Evolutionary conservation across 2,888 invertebrate species (phyloP), one percentile per base, ranked within the genome.

Genomic region (Drosophila lacicola): DNA sequence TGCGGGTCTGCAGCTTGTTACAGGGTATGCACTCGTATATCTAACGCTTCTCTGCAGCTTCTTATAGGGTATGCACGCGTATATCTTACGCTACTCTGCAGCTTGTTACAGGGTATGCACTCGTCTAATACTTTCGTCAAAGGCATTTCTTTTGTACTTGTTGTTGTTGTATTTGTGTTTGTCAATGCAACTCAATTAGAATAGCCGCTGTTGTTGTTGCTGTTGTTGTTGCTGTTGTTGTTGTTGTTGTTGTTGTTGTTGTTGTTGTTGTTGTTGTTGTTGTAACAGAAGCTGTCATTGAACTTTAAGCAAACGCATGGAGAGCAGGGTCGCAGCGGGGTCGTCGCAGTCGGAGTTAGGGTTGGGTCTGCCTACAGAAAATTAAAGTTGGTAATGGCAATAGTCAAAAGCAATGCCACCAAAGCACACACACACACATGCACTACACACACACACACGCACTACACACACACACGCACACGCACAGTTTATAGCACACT

Each of bases 261-360:
- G 36, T 33, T 56, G 29, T 36, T 64, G 50, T 14, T 41, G 57
- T 36, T 53, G 37, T 46, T 66, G 58, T 33, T 41, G 61, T 56
- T 33, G 67, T 70, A n/a, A 33, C 14, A 49, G 60, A 70, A 53
- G 67, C 83, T 82, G 82, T 82, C 82, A 82, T 82, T 82, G 82
- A 82, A 84, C 82, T 84, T 70, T 84, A 70, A 25, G 58, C 66
- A 68, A 68, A 53, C 36, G 36, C 50, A 34, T 10, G 9, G 13
- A 34, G 34, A 14, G 21, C 56, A 57, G 57, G 45, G 50, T 62
- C 55, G 54, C 44, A 33, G n/a, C 13, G 29, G 47, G 51, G 39
- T 25, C 13, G 36, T 11, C 51, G 51, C 53, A 17, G 42, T 6
- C 6, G 33, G 37, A 29, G 47, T 37, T 47, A 19, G 56, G 36